Percentiles rank a stretch among this genome's conserved stretches.
Evolutionary conservation across 64 coral and sea anemone genomes (phyloP).

Genomic region (Montipora efflorescens): DNA sequence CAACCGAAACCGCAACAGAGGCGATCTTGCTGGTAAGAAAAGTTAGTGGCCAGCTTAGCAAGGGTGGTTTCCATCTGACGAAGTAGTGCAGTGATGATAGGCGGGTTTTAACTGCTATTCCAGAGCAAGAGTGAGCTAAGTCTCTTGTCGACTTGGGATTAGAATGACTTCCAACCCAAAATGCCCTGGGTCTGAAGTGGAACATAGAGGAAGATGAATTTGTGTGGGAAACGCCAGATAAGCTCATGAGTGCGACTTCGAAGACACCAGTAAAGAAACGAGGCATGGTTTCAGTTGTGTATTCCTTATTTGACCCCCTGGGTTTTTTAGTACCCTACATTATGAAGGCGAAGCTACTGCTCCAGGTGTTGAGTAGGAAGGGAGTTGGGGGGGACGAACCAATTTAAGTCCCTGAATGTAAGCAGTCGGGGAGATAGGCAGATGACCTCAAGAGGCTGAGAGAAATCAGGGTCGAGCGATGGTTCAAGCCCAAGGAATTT

Average conservation of each 20-base stretch:
- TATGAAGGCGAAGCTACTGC: constrained; percentile 61
- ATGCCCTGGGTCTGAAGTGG: constrained; percentile 51
- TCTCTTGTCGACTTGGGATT: constrained; percentile 29
- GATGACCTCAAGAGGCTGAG: constrained; percentile 38
- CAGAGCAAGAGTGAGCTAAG: constrained; percentile 35
- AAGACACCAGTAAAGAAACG: constrained; percentile 29
- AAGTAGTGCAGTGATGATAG: constrained; percentile 44
- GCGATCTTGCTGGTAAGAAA: constrained; percentile 22
- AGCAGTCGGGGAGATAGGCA: constrained; percentile 50
- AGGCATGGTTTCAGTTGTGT: constrained; percentile 28
- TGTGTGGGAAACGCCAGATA: constrained; percentile 47
- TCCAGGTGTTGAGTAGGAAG: constrained; percentile 56
- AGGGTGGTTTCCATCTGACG: constrained; percentile 65
- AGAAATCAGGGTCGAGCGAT: constrained; percentile 18
- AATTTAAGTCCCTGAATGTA: constrained; percentile 2
- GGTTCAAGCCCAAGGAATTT: constrained; percentile 58
- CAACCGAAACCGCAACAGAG: constrained; percentile 1
- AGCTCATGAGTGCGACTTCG: constrained; percentile 11
- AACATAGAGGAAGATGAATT: constrained; percentile 59
- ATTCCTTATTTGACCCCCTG: constrained; percentile 54
- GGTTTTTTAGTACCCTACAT: constrained; percentile 55
- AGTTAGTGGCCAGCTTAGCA: constrained; percentile 25
- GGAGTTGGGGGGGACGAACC: constrained; percentile 60
- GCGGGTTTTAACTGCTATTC: constrained; percentile 34
- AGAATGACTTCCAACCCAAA: constrained; percentile 43